Percentiles rank a stretch among this genome's conserved stretches.
These are phyloP conservation scores for Pristionchus fissidentatus DNA, from an alignment of 2,888 invertebrate species.

Conservation along the genomic window DNA sequence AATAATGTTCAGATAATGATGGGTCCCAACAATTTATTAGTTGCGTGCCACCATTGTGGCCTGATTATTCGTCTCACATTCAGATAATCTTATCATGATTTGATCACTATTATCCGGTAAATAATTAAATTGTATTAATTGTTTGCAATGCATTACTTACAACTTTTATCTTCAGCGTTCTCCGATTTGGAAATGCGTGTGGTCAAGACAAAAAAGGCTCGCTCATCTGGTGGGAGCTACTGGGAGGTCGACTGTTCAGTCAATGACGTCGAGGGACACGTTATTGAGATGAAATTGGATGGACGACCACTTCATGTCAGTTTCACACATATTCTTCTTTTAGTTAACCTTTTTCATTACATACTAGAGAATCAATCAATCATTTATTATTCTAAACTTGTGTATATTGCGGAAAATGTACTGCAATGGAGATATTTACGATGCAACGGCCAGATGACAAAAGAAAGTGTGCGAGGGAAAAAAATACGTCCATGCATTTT, in stretches of 20 bases:
- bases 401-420: no score
- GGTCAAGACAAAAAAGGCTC: not conserved
- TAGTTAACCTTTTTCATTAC: no score
- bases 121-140: not conserved
- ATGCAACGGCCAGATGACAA: no score
- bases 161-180: not conserved
- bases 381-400: not conserved
- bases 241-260: not conserved
- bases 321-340: not conserved
- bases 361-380: no score
- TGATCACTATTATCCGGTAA: no score
- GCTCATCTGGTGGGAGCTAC: conserved; percentile 5
- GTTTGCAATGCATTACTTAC: not conserved
- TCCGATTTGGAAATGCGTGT: not conserved
- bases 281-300: conserved; percentile 26
- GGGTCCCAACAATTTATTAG: no score
- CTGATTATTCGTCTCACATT: not conserved
- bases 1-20: no score
- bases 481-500: no score
- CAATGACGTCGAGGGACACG: not conserved
- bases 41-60: no score
- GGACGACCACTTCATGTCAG: conserved; percentile 28
- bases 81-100: no score
- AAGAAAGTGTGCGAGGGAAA: no score
- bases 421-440: no score